These are phyloP conservation scores for Dendropsophus ebraccatus DNA, from an alignment of 2,113 vertebrate species.

Conservation along the genomic window DNA sequence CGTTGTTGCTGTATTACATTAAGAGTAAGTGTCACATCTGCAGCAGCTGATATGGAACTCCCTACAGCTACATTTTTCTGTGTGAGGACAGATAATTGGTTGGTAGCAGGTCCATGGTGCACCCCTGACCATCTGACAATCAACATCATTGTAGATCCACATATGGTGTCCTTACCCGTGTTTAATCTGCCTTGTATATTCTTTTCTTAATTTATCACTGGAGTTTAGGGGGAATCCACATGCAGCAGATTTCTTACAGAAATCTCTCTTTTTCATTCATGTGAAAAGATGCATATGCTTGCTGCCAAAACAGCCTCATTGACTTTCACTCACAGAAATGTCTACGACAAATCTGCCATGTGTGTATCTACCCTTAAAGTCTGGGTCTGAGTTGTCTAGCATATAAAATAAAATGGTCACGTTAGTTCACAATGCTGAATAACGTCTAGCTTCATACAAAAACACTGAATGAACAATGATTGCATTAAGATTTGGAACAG, in stretches of 20 bases:
- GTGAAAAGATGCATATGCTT: too few species aligned
- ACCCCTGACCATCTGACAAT: not conserved
- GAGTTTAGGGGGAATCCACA: not conserved
- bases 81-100: not conserved
- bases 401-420: not conserved
- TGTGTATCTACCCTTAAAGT: too few species aligned
- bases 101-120: not conserved
- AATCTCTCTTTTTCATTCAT: too few species aligned
- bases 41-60: not conserved
- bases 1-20: conserved; percentile 7
- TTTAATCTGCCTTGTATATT: not conserved
- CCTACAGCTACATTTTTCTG: not conserved
- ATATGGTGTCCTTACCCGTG: not conserved
- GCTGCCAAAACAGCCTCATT: too few species aligned
- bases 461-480: too few species aligned
- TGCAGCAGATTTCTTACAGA: too few species aligned
- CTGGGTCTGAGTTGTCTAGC: not conserved
- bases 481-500: not conserved
- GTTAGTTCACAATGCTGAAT: not conserved
- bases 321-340: too few species aligned
- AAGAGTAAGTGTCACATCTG: not conserved
- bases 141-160: not conserved
- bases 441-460: not conserved
- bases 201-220: not conserved
- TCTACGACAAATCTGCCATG: too few species aligned